Conservation (phyloP, 2,113 vertebrate genomes). For the Taurulus bubalis region DNA sequence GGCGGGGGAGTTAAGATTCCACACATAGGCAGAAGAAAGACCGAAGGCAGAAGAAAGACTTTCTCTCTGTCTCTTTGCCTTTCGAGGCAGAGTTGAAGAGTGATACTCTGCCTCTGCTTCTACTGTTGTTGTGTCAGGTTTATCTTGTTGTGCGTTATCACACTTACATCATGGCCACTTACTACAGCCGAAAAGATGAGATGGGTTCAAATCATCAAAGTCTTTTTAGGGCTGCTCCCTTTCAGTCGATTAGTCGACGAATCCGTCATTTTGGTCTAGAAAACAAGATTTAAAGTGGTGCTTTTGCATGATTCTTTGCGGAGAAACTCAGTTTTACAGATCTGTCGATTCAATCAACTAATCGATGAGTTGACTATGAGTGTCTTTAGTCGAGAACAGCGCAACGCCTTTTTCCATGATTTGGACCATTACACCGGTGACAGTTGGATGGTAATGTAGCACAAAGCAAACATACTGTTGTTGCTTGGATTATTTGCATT, state of each 20-base stretch:
- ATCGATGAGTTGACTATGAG: not conserved
- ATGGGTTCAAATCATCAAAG: not conserved
- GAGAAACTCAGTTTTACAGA: not conserved
- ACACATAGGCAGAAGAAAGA: constrained; percentile 10
- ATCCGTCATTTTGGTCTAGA: not conserved
- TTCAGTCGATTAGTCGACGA: not conserved
- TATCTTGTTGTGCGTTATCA: not conserved
- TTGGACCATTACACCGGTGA: not conserved
- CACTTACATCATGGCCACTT: not conserved
- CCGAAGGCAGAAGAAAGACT: not conserved
- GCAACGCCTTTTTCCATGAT: not conserved
- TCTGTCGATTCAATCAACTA: not conserved
- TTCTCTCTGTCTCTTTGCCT: constrained; percentile 3
- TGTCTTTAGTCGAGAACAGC: not conserved
- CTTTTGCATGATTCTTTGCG: not conserved
- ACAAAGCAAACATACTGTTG: not conserved
- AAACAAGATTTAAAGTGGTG: no score
- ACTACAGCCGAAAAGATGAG: not conserved
- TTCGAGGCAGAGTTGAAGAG: not conserved
- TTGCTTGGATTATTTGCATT: not conserved
- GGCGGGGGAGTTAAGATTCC: constrained; percentile 28
- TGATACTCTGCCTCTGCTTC: not conserved
- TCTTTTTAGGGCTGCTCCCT: not conserved
- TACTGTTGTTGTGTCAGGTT: not conserved
- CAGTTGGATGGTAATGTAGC: not conserved